Conservation (phyloP, 2,113 vertebrate species). For the Hypanus sabinus region DNA sequence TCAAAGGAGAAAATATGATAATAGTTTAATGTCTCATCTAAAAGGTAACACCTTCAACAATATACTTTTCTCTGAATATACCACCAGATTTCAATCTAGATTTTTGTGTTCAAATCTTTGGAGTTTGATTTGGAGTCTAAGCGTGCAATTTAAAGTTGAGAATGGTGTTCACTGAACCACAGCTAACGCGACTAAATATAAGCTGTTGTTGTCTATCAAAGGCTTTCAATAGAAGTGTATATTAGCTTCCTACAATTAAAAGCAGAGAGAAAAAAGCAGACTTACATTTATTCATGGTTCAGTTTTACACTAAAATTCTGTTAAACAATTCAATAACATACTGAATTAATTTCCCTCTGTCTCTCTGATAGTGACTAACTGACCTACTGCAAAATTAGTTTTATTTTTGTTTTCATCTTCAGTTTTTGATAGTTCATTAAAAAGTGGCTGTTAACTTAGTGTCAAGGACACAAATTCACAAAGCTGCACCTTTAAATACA, state of each 20-base stretch:
- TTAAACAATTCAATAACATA: not conserved
- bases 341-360: not conserved
- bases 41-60: no score
- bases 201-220: not conserved
- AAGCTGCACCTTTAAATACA: not conserved
- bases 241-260: not conserved
- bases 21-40: no score
- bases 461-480: not conserved
- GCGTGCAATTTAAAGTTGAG: no score
- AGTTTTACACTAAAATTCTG: not conserved
- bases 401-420: not conserved
- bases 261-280: not conserved
- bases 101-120: no score
- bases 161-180: no score
- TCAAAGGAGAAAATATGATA: no score
- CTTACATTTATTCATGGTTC: not conserved
- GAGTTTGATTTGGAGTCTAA: no score
- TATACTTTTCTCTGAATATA: no score
- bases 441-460: not conserved
- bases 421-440: not conserved
- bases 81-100: no score
- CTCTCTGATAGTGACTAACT: not conserved
- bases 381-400: not conserved
- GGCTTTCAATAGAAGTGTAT: not conserved
- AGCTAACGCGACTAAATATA: no score